These are phyloP conservation scores for Sebastes matsubarae DNA, from an alignment of 2,797 vertebrate genomes.

Conservation along the genomic window DNA sequence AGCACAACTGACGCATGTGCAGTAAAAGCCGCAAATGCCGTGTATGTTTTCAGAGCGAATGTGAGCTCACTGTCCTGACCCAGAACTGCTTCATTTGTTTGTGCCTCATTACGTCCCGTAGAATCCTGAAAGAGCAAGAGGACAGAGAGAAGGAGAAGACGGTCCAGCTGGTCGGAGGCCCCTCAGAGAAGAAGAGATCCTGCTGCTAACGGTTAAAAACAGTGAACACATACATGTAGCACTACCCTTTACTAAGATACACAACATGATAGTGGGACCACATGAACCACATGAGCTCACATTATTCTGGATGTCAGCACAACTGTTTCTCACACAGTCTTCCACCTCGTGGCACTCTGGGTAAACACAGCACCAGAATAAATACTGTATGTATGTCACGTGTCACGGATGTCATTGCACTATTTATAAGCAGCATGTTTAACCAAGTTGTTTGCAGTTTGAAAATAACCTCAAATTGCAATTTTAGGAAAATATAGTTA, in stretches of 20 bases:
- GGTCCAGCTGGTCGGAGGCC: slow-evolving; percentile 71
- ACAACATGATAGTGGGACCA: slow-evolving; percentile 12
- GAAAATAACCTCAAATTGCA: not conserved
- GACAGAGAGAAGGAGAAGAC: slow-evolving; percentile 89
- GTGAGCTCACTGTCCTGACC: not conserved
- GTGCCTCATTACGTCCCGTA: slow-evolving; percentile 48
- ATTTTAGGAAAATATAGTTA: not conserved
- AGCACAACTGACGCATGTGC: not conserved
- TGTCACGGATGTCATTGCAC: slow-evolving; percentile 29
- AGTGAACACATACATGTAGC: not conserved
- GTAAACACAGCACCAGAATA: not conserved
- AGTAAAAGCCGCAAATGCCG: not conserved
- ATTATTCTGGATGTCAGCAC: not conserved
- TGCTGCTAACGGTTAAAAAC: slow-evolving; percentile 82
- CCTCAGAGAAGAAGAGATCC: slow-evolving; percentile 82
- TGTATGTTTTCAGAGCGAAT: not conserved
- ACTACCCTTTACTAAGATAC: slow-evolving; percentile 31
- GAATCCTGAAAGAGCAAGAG: slow-evolving; percentile 90
- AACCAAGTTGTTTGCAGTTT: not conserved
- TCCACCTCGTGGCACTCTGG: slow-evolving; percentile 6
- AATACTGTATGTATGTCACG: not conserved
- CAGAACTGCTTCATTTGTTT: not conserved
- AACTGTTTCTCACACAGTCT: not conserved
- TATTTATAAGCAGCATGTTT: slow-evolving; percentile 14
- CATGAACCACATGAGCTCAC: slow-evolving; percentile 11